Conservation (phyloP, 2,888 invertebrate species). For the Cheilosia grossa region DNA sequence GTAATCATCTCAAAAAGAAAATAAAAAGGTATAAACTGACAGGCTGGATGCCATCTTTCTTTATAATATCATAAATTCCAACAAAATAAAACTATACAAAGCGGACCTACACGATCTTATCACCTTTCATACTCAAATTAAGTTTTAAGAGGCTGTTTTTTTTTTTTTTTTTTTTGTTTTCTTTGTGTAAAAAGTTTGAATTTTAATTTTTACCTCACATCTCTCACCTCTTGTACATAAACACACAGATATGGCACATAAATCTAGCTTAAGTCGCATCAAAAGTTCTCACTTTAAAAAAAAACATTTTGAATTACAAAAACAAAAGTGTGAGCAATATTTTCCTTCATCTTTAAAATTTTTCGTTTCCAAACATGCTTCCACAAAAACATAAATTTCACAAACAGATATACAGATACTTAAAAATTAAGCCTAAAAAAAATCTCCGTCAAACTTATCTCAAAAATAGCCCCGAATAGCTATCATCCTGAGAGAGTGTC, state of each 20-base stretch:
- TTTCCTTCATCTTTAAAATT: slow-evolving; percentile 2
- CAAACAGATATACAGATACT: slow-evolving; percentile 34
- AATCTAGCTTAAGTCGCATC: slow-evolving; percentile 9
- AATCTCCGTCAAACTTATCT: slow-evolving; percentile 66
- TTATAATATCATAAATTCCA: not conserved
- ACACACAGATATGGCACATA: slow-evolving; percentile 18
- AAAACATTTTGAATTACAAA: slow-evolving; percentile 26
- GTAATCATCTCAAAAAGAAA: no score
- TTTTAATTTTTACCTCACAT: not conserved
- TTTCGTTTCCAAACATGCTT: slow-evolving; percentile 19
- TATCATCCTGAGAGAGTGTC: slow-evolving; percentile 86
- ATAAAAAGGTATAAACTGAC: no score
- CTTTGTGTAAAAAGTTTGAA: not conserved
- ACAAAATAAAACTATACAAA: not conserved
- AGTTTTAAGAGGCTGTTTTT: slow-evolving; percentile 1
- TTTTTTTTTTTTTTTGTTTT: not conserved
- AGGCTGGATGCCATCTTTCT: not conserved
- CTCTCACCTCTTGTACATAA: slow-evolving; percentile 29
- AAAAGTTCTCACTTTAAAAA: slow-evolving; percentile 3
- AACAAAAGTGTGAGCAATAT: slow-evolving; percentile 9
- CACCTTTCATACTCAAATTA: not conserved
- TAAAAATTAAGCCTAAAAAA: slow-evolving; percentile 30
- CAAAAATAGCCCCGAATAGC: slow-evolving; percentile 82
- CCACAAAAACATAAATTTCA: slow-evolving; percentile 26
- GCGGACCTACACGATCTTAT: not conserved